Conservation (phyloP, 1,140 invertebrate species). For the Drosophila subpulchrella region DNA sequence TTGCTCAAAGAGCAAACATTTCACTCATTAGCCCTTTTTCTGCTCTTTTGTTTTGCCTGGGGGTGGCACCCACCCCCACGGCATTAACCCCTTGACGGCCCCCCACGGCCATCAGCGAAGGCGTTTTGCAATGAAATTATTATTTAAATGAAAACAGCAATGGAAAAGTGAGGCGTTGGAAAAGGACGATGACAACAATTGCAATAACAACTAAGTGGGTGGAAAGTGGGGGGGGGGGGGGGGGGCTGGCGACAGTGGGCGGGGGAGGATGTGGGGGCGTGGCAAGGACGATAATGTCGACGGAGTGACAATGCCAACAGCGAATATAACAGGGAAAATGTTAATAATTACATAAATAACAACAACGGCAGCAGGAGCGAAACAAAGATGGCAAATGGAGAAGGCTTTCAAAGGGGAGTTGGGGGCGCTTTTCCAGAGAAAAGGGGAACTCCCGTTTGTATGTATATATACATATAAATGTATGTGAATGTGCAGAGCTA, state of each 20-base stretch:
- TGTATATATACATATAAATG: background rate
- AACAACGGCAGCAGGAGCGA: conserved; percentile 59
- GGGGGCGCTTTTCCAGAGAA: background rate
- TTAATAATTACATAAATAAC: conserved; percentile 83
- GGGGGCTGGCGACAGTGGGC: background rate
- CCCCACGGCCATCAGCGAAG: conserved; percentile 38
- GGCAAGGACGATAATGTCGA: conserved; percentile 48
- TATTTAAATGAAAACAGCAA: conserved; percentile 81
- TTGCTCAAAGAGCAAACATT: conserved; percentile 34
- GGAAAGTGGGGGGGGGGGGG: background rate
- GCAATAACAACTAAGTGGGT: conserved; percentile 54
- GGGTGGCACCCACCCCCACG: background rate
- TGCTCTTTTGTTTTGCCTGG: conserved; percentile 20
- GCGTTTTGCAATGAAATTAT: conserved; percentile 80
- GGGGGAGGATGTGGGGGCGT: background rate
- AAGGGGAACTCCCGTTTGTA: conserved; percentile 8
- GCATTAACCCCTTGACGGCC: conserved; percentile 20
- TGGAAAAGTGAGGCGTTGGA: conserved; percentile 44
- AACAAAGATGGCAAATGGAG: conserved; percentile 36
- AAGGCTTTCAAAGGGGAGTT: background rate
- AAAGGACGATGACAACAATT: conserved; percentile 55
- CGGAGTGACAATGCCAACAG: conserved; percentile 37
- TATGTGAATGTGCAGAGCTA: conserved; percentile 23
- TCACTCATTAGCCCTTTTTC: conserved; percentile 48
- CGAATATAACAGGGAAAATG: conserved; percentile 66